These are phyloP conservation scores for Gymnocheta viridis DNA, from an alignment of 2,888 invertebrate genomes.

Conservation along the genomic window DNA sequence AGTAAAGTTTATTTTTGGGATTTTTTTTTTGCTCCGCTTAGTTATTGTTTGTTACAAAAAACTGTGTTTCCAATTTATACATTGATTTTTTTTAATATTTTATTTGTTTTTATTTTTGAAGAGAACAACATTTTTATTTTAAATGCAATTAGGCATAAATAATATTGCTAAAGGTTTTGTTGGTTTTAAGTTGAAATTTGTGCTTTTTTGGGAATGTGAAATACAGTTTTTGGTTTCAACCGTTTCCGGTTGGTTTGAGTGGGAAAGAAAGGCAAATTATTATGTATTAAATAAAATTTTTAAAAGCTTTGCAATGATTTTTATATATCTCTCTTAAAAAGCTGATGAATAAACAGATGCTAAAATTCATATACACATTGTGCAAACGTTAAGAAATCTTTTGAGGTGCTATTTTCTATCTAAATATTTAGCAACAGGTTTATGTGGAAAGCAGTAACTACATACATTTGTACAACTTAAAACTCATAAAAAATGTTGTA, in stretches of 20 bases:
- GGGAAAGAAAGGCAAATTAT: not conserved
- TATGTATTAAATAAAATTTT: not conserved
- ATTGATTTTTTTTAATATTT: conserved; percentile 27
- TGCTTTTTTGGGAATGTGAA: not conserved
- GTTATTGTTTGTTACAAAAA: conserved; percentile 23
- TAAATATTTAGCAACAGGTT: no score
- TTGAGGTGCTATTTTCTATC: no score
- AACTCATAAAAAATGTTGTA: no score
- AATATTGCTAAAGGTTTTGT: conserved; percentile 50
- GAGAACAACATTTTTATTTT: conserved; percentile 30
- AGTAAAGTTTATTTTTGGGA: conserved; percentile 73
- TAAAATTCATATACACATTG: no score
- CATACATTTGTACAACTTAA: no score
- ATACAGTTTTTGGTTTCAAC: conserved; percentile 20
- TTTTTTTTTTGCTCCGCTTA: conserved; percentile 9
- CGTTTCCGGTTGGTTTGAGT: conserved; percentile 39
- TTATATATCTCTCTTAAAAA: not conserved
- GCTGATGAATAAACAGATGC: not conserved
- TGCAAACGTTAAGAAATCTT: no score
- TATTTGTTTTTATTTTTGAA: not conserved
- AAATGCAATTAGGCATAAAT: conserved; percentile 50
- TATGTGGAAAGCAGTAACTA: no score
- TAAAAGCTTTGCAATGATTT: not conserved
- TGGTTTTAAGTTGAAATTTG: conserved; percentile 38
- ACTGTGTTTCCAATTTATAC: conserved; percentile 27